Conservation (phyloP, 2,797 vertebrate species). For the Nannoperca obscura region DNA sequence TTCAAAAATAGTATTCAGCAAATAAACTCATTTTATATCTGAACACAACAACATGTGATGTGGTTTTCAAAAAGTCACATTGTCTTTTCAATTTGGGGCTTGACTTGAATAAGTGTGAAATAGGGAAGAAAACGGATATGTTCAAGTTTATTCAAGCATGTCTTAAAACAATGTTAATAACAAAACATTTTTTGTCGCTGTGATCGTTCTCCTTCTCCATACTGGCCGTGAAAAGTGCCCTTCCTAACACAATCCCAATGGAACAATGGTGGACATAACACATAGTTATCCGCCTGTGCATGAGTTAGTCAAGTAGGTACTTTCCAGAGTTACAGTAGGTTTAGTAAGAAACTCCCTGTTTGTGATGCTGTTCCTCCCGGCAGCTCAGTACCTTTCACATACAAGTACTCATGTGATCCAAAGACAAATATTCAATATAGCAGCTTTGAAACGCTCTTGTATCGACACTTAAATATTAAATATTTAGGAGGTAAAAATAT, state of each 20-base stretch:
- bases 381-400: background rate
- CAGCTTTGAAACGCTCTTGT: background rate
- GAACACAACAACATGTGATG: background rate
- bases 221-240: background rate
- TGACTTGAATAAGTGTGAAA: background rate
- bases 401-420: background rate
- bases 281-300: background rate
- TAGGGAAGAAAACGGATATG: background rate
- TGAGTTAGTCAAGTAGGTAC: background rate
- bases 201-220: background rate
- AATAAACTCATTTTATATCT: background rate
- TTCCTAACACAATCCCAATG: background rate
- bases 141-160: background rate
- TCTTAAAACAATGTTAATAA: background rate
- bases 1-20: background rate
- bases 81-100: background rate
- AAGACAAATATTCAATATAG: background rate
- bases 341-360: background rate
- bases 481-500: background rate
- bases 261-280: background rate
- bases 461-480: background rate
- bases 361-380: background rate
- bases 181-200: background rate
- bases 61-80: background rate
- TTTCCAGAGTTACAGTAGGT: background rate